phyloP scores from a whole-genome alignment of 64 coral and sea anemone genomes.

The Montipora capricornis region DNA sequence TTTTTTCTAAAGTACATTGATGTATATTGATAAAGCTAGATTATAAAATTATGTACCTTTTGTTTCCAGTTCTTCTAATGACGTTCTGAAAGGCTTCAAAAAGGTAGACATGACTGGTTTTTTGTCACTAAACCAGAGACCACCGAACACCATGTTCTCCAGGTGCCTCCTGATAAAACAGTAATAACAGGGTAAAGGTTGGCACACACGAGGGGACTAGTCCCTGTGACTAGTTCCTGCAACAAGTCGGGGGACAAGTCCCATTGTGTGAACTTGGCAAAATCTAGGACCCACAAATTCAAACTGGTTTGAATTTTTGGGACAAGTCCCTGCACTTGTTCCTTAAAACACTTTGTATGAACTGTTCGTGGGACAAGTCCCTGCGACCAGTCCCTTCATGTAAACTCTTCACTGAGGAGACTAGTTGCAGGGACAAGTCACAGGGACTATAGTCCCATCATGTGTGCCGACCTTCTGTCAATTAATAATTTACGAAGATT shows the following conservation, averaged over 20 bases:
- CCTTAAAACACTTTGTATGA: background rate
- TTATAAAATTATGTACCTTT: background rate
- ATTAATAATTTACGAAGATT: background rate
- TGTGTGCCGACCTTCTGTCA: background rate
- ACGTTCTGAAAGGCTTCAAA: no score
- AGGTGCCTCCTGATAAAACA: background rate
- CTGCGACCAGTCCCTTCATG: background rate
- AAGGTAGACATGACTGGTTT: no score
- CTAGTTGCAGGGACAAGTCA: background rate
- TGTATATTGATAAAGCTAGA: background rate
- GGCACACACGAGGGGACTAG: no score
- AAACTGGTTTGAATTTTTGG: slow-evolving; percentile 1
- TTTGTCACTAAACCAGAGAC: background rate
- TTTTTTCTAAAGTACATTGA: background rate
- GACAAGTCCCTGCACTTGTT: background rate
- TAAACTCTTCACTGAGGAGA: slow-evolving; percentile 1
- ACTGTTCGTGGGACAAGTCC: background rate
- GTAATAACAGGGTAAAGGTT: background rate
- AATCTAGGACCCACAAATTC: slow-evolving; percentile 1
- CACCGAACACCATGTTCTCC: no score
- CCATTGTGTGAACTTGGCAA: slow-evolving; percentile 1
- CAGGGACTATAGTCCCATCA: background rate
- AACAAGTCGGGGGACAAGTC: background rate
- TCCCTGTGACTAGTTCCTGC: background rate
- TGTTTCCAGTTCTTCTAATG: no score